These are phyloP conservation scores for Lepidocolaptes lacrymiger DNA, from an alignment of 2,797 vertebrate species.

Conservation along the genomic window DNA sequence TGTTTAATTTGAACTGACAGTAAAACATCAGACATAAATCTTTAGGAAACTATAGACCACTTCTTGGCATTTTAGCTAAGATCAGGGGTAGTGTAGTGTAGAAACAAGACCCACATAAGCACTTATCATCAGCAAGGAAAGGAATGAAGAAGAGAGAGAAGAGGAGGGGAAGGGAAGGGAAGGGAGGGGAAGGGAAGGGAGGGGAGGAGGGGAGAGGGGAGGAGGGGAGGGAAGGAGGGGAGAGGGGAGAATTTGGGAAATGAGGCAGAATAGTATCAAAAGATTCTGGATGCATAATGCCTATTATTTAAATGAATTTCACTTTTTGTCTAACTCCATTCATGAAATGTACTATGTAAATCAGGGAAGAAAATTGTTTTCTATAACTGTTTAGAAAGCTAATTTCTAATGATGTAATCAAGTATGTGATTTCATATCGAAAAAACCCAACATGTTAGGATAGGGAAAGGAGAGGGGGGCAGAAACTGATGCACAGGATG, in stretches of 20 bases:
- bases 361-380: not conserved
- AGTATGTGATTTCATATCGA: not conserved
- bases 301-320: not conserved
- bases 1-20: not conserved
- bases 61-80: not conserved
- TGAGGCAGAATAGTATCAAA: not conserved
- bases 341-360: not conserved
- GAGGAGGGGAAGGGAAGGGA: not conserved
- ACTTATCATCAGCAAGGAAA: not conserved
- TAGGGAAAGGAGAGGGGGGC: not conserved
- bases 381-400: not conserved
- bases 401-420: not conserved
- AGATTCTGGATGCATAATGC: not conserved
- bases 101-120: not conserved
- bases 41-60: not conserved
- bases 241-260: not conserved
- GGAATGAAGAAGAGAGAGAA: not conserved
- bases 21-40: not conserved
- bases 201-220: too few species aligned
- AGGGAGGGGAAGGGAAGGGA: too few species aligned
- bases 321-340: not conserved
- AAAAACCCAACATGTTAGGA: not conserved
- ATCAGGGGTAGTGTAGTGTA: not conserved
- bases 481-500: not conserved
- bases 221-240: too few species aligned